phyloP scores from a whole-genome alignment of 2,113 vertebrate genomes.

The Phalacrocorax pelagicus region DNA sequence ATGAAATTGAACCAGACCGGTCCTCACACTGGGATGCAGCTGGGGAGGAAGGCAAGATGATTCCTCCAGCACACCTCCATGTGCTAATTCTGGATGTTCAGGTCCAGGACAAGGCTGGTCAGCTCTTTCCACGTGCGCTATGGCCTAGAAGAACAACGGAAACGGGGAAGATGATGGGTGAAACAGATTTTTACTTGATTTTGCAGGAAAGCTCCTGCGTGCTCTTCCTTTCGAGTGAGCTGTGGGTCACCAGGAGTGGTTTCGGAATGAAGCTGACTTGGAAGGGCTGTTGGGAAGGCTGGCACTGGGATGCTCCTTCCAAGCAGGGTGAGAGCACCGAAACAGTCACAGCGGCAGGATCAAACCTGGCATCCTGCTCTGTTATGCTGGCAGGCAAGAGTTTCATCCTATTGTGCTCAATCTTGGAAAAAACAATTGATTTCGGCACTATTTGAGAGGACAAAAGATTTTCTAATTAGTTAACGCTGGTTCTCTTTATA shows the following conservation, averaged over 20 bases:
- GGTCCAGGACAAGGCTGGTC: neutral
- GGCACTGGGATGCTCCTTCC: neutral
- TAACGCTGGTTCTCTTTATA: neutral
- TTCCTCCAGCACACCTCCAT: neutral
- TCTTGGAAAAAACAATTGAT: neutral
- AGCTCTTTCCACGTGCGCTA: accelerated
- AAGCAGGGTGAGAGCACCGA: accelerated
- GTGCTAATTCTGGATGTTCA: neutral
- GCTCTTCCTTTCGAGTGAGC: accelerated
- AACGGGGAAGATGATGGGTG: neutral
- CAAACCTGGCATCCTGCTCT: neutral
- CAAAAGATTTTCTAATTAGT: neutral
- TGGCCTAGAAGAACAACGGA: neutral
- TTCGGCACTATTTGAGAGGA: neutral
- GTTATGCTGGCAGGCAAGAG: neutral
- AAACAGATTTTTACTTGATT: neutral
- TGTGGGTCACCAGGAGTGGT: neutral
- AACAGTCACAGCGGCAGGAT: neutral
- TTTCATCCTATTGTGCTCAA: neutral
- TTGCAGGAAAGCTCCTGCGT: neutral
- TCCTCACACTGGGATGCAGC: accelerated
- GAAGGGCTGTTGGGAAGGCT: neutral
- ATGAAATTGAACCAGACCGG: neutral
- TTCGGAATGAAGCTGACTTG: neutral
- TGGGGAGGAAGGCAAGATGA: neutral